Conservation (phyloP, 2,797 vertebrate genomes). For the Sylvilagus floridanus region DNA sequence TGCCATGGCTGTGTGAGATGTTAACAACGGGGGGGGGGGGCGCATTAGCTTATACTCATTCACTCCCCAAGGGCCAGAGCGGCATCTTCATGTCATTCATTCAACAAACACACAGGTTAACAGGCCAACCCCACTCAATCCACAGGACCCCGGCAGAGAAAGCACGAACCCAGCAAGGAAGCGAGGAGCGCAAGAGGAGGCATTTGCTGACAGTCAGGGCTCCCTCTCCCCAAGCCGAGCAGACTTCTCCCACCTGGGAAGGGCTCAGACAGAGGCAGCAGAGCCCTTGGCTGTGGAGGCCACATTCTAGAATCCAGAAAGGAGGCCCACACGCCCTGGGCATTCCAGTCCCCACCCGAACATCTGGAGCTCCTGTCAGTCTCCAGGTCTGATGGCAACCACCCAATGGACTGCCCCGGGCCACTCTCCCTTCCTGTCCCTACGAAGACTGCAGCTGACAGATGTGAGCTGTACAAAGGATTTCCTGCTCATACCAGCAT, state of each 20-base stretch:
- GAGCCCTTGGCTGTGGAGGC: background rate
- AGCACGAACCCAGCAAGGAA: background rate
- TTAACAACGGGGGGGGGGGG: background rate
- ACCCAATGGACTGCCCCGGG: background rate
- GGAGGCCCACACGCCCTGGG: background rate
- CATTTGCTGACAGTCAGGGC: background rate
- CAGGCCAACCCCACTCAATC: background rate
- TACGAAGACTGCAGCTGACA: background rate
- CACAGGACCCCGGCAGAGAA: background rate
- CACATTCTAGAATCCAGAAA: background rate
- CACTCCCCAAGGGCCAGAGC: background rate
- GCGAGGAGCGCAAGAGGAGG: background rate
- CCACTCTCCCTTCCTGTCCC: background rate
- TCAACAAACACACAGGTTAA: background rate
- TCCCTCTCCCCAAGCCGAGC: background rate
- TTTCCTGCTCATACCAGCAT: background rate
- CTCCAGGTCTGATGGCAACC: background rate
- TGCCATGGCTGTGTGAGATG: accelerated
- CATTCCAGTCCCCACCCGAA: background rate
- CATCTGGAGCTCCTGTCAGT: background rate
- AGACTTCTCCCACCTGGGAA: background rate
- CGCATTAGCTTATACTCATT: background rate
- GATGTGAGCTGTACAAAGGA: background rate
- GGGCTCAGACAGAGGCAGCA: background rate
- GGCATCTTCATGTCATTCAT: background rate